Evolutionary conservation across 2,888 invertebrate species (phyloP), one percentile per base, ranked within the genome.

Genomic region (Tenthredo livida): DNA sequence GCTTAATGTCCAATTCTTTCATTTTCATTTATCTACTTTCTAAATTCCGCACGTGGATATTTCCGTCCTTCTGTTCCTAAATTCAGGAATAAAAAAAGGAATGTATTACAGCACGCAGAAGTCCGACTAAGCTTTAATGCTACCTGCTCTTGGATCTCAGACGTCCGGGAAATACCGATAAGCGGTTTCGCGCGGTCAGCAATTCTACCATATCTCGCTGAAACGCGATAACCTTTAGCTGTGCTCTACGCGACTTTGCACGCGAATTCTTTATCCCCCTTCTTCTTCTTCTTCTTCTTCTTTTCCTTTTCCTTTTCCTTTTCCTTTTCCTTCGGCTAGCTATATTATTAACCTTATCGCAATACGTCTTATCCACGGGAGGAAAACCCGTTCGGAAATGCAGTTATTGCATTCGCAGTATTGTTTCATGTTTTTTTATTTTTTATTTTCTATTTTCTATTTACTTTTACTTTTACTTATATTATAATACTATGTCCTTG

Each of bases 211-310:
- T 80, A 61, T 80, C 80, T 33, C 61, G 80, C 12, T 80, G 80
- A 80, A 80, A 80, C 80, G 58, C 61, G 80, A 80, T 80, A 80
- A 80, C 80, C 80, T 80, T 40, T 78, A 78, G 70, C 33, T 37
- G 21, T 9, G 40, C 80, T 40, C 61, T 40, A 54, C 70, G 17
- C 70, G 33, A 37, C 70, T 80, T 37, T 58, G 50, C 33, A 77
- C 77, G 54, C 77, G 47, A 61, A 80, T 80, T 61, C n/a, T 80
- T 80, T 37, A 40, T 50, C 77, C 80, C 15, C 40, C 12, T 40
- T 40, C 12, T n/a, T 9, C 33, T 33, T 33, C 37, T 37, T 37
- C 7, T 37, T 43, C 15, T 7, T 40, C 58, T 12, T n/a, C n/a
- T 2, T 29, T 2, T 29, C 2, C 29, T 2, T 29, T 29, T 29